A percentile compares a stretch with the other conserved stretches of the same genome.
phyloP scores from a whole-genome alignment of 2,888 invertebrate genomes.

The Cyclophora punctaria region DNA sequence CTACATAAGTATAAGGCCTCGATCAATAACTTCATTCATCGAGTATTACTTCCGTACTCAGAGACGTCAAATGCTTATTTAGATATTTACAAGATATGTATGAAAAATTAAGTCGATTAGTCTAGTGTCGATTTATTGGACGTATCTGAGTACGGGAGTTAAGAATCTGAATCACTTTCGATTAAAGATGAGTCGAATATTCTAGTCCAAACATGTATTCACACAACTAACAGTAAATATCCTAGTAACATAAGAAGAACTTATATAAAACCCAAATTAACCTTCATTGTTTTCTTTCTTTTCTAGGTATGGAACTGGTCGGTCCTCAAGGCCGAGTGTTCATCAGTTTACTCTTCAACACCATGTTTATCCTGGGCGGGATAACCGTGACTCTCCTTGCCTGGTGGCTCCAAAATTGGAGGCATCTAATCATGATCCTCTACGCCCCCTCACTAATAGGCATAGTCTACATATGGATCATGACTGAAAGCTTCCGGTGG shows the following conservation, averaged over 20 bases:
- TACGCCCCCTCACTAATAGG: conserved; percentile 59
- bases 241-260: not conserved
- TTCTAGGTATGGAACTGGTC: conserved; percentile 60
- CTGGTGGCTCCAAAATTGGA: conserved; percentile 66
- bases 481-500: conserved; percentile 66
- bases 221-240: too few relatives aligned
- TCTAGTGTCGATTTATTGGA: too few relatives aligned
- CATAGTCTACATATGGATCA: conserved; percentile 56
- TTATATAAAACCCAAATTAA: not conserved
- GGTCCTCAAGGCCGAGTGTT: conserved; percentile 67
- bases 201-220: too few relatives aligned
- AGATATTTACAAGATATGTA: too few relatives aligned
- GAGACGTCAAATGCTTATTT: too few relatives aligned
- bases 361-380: conserved; percentile 67
- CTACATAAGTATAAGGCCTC: too few relatives aligned
- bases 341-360: conserved; percentile 63
- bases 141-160: too few relatives aligned
- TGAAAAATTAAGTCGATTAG: too few relatives aligned
- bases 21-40: too few relatives aligned
- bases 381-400: conserved; percentile 58
- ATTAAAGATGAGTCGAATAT: too few relatives aligned
- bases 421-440: conserved; percentile 60
- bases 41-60: too few relatives aligned
- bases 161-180: too few relatives aligned
- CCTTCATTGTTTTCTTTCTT: not conserved